Evolutionary conservation across 2,113 vertebrate species (phyloP).

Genomic region (Saccopteryx leptura): DNA sequence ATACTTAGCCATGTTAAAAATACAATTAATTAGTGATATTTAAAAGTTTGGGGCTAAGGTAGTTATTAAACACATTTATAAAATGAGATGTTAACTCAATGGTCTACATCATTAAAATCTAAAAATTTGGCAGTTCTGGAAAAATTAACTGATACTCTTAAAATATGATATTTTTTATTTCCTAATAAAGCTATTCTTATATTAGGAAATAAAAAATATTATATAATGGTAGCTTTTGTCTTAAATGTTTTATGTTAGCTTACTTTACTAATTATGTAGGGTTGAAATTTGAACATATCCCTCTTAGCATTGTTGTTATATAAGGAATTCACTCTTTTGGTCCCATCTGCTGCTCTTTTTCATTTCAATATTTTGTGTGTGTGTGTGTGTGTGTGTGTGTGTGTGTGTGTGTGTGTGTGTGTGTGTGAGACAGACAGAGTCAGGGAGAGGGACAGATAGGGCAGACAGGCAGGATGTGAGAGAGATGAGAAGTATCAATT

Average conservation of each 20-base stretch:
- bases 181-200: not conserved
- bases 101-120: not conserved
- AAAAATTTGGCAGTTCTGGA: not conserved
- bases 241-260: not conserved
- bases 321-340: constrained; percentile 20
- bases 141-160: not conserved
- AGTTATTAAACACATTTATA: not conserved
- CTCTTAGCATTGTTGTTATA: not conserved
- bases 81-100: not conserved
- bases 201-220: not conserved
- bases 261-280: not conserved
- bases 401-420: no score
- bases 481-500: no score
- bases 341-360: not conserved
- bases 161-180: not conserved
- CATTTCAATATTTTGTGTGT: not conserved
- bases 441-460: no score
- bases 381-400: no score
- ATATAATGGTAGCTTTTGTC: not conserved
- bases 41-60: not conserved
- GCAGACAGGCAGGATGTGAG: no score
- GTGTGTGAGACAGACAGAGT: no score
- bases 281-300: constrained; percentile 14
- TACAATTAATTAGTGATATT: not conserved
- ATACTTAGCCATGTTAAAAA: not conserved